These are phyloP conservation scores for Pristionchus arcanus DNA, from an alignment of 2,888 invertebrate genomes.

Conservation along the genomic window DNA sequence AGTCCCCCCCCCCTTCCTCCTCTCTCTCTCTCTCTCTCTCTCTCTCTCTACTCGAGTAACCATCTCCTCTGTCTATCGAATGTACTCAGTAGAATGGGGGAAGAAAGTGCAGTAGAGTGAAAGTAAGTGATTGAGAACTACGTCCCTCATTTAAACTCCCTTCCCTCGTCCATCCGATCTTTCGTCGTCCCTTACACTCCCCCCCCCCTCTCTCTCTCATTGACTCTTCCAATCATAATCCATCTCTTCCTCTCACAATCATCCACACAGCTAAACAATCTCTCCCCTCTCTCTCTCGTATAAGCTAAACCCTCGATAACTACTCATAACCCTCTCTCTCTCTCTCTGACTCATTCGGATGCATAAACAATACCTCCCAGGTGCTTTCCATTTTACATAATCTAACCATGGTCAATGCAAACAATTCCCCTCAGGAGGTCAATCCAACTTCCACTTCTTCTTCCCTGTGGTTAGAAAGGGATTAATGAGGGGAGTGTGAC, in stretches of 20 bases:
- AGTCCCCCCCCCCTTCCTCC: background rate
- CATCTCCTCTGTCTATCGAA: background rate
- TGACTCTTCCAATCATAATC: constrained; percentile 31
- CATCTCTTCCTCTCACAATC: background rate
- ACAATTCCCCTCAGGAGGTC: constrained; percentile 1
- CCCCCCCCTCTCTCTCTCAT: background rate
- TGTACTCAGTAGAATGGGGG: constrained; percentile 16
- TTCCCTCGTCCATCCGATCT: background rate
- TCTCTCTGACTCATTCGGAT: background rate
- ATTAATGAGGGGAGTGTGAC: constrained; percentile 25
- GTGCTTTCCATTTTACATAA: constrained; percentile 21
- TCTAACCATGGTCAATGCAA: background rate
- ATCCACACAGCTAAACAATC: constrained; percentile 40
- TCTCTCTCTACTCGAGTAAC: constrained; percentile 37
- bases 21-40: background rate
- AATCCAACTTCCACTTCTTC: constrained; percentile 33
- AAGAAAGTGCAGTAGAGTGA: constrained; percentile 27
- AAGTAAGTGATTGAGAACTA: constrained; percentile 45
- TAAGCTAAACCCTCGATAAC: constrained; percentile 24
- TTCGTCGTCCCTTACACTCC: constrained; percentile 8
- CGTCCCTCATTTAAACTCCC: constrained; percentile 42
- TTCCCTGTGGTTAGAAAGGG: constrained; percentile 17
- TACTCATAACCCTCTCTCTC: background rate
- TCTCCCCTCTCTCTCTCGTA: background rate
- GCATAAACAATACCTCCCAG: constrained; percentile 34